Conservation (phyloP, 2,888 invertebrate species). For the Caenorhabditis parvicauda region DNA sequence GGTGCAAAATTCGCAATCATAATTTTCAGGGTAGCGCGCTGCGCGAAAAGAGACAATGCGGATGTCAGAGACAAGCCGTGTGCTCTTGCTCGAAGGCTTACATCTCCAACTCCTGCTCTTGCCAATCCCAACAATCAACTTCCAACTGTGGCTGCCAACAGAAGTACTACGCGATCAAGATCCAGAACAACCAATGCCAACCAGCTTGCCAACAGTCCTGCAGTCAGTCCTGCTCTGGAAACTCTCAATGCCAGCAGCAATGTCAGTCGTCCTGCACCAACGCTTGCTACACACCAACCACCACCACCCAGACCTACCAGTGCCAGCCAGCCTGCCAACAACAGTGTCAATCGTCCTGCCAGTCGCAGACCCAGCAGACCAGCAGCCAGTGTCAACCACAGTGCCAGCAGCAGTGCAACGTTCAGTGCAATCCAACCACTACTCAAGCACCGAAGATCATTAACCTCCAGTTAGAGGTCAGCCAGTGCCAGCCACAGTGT, state of each 20-base stretch:
- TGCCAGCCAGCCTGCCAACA: conserved; percentile 24
- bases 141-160: conserved; percentile 31
- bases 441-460: too few relatives aligned
- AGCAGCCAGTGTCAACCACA: conserved; percentile 22
- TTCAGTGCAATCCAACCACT: conserved; percentile 16
- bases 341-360: conserved; percentile 16
- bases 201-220: conserved; percentile 38
- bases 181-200: conserved; percentile 29
- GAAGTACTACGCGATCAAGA: conserved; percentile 6
- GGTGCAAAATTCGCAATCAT: too few relatives aligned
- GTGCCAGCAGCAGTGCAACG: conserved; percentile 31
- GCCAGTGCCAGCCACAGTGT: conserved; percentile 30
- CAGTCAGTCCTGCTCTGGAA: conserved; percentile 23
- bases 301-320: conserved; percentile 17
- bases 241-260: conserved; percentile 34
- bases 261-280: conserved; percentile 32
- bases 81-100: conserved; percentile 27
- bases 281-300: conserved; percentile 15
- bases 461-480: conserved; percentile 15
- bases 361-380: conserved; percentile 1
- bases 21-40: conserved; percentile 35
- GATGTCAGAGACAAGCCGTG: conserved; percentile 28
- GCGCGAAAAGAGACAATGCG: conserved; percentile 42
- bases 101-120: conserved; percentile 30
- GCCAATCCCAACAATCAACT: conserved; percentile 29